Evolutionary conservation across 2,888 invertebrate genomes (phyloP).

Genomic region (Trachelus tabidus): DNA sequence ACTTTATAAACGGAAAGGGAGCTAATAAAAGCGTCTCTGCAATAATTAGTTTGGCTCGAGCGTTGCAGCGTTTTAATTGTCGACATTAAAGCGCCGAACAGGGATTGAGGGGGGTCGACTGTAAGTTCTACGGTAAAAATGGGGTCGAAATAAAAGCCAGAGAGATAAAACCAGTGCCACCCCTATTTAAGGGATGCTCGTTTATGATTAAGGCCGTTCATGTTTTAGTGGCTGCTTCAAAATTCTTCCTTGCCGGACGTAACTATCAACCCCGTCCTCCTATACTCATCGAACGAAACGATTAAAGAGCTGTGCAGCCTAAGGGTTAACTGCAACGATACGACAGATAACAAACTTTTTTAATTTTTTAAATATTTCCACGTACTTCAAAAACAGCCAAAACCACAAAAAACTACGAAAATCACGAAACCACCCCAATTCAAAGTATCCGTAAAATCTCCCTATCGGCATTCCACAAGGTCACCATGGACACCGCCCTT

Average conservation of each 20-base stretch:
- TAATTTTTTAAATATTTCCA: not conserved
- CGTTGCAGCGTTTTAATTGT: slow-evolving; percentile 51
- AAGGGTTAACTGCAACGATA: not conserved
- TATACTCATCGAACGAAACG: not conserved
- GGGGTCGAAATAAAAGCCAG: slow-evolving; percentile 49
- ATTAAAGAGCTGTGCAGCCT: not conserved
- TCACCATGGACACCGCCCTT: not conserved
- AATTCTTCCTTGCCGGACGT: slow-evolving; percentile 43
- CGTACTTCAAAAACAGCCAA: not conserved
- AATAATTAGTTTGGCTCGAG: slow-evolving; percentile 54
- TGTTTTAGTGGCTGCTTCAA: slow-evolving; percentile 48
- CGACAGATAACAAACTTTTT: too few species aligned
- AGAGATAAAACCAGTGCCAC: slow-evolving; percentile 47
- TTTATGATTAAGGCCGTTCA: slow-evolving; percentile 52
- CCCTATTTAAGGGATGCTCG: slow-evolving; percentile 51
- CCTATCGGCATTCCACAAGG: not conserved
- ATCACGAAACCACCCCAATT: not conserved
- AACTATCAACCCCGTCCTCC: not conserved
- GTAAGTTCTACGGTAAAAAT: slow-evolving; percentile 20
- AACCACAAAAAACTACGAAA: not conserved
- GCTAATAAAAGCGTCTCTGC: slow-evolving; percentile 48
- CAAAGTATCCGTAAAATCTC: not conserved
- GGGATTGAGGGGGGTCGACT: slow-evolving; percentile 24
- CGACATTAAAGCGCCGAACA: slow-evolving; percentile 49
- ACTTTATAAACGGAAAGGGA: not conserved